Base-by-base conservation (phyloP, 2,113 vertebrate genomes). In the Myotis lucifugus region DNA sequence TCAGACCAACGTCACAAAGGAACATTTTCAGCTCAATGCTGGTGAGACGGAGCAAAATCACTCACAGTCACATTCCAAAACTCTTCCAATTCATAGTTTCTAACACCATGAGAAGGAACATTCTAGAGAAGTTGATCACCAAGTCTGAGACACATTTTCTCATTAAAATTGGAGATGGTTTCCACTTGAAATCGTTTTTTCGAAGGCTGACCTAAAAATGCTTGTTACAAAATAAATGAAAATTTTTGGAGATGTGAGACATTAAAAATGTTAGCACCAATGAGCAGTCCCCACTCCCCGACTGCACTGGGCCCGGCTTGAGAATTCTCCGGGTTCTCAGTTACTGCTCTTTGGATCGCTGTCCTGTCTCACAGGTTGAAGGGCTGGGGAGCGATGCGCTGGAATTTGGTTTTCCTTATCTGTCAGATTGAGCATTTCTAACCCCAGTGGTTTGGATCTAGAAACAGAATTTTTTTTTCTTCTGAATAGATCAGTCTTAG, bases 81-180 rank as follows among this genome's bases (percentile, higher is more conserved):
- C 88, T 92, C 88, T 85, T 79, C 70, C 50, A 94, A 73, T 92
- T 89, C 74, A 52, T 88, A 77, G 67, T 83, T 90, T 90, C 76
- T 59, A 32, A 83, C 74, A 88, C 76, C 85, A 19, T 66, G 66
- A 93, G 85, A 48, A 81, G 81, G 85, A 79, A 85, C 48, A 76
- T 85, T 82, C 42, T 83, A 78, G 77, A 37, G 40, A 82, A 94
- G 83, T 54, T 86, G 77, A 70, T 95, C 74, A 59, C 52, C 29
- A 79, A 95, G 23, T 77, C 81, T 74, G 42, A 94, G 92, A 76
- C 34, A 72, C 48, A 79, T 89, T 88, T 95, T 87, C 95, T 95
- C 85, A 88, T 94, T 78, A 66, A 92, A 95, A 88, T 91, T 82
- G 23, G 78, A 95, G 73, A 79, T 90, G 61, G 25, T 25, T 64